Conservation (phyloP, 2,888 invertebrate species). For the Spialia ferax region DNA sequence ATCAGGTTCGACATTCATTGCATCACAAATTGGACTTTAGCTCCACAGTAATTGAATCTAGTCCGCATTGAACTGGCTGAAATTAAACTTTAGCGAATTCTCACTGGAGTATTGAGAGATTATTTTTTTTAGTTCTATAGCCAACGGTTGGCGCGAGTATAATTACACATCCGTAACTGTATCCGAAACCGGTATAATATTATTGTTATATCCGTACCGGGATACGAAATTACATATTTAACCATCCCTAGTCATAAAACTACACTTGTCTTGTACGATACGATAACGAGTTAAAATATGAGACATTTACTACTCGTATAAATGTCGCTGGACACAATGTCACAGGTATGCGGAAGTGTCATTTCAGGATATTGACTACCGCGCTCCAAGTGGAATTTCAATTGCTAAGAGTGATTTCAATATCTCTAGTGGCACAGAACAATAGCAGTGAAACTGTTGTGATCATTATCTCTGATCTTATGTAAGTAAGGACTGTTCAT, state of each 20-base stretch:
- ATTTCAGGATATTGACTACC: conserved; percentile 29
- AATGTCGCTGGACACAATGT: conserved; percentile 15
- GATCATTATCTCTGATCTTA: neutral
- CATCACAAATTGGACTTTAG: conserved; percentile 18
- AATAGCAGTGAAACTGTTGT: conserved; percentile 6
- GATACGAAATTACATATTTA: no score
- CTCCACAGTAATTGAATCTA: conserved; percentile 22
- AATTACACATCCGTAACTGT: no score
- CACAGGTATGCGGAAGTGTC: conserved; percentile 26
- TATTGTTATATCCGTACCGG: no score
- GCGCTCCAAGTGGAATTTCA: conserved; percentile 17
- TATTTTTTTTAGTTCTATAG: conserved; percentile 37
- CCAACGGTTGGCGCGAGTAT: conserved; percentile 26
- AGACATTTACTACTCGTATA: conserved; percentile 22
- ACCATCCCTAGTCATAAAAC: no score
- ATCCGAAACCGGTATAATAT: no score
- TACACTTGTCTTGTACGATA: no score
- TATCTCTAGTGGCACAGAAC: neutral
- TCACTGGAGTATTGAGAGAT: conserved; percentile 25
- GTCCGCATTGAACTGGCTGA: conserved; percentile 9
- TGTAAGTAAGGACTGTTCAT: neutral
- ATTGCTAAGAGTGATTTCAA: neutral
- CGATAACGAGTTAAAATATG: neutral
- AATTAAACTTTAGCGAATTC: conserved; percentile 32
- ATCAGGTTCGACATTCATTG: conserved; percentile 11